Base-by-base conservation (phyloP, 2,797 vertebrate species). In the Phoxinus dragarum region DNA sequence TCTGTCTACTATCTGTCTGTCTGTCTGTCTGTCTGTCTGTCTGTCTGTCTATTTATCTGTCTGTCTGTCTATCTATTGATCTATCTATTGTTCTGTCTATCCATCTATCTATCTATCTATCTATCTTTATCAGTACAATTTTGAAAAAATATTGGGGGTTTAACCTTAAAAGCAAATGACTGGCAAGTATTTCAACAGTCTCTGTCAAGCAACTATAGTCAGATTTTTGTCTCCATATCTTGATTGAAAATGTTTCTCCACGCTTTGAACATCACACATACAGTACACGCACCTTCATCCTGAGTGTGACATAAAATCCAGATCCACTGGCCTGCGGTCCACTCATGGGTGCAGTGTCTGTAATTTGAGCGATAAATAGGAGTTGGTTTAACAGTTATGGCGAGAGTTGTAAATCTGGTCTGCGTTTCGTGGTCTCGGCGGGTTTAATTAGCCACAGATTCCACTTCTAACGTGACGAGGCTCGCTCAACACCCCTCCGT, bases 391-490 rank as follows among this genome's bases (percentile, higher is more conserved):
- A 95, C 94, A 94, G 94, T 93, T 94, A 94, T 93, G 93, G 92
- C 94, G 87, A 89, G 94, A 94, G 94, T 95, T 96, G 94, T 96
- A 96, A 96, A 96, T 95, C 94, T 95, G 93, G 94, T 94, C 93
- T 94, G 94, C 93, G 94, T 95, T 95, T 95, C 92, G 91, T 91
- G 92, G 94, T 95, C 95, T 95, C 95, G 90, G 94, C 94, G 95
- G 95, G 94, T 96, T 95, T 96, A 95, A 95, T 96, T 96, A 95
- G 94, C 95, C 94, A 90, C 92, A 95, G 95, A 94, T 94, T 95
- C 93, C 92, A 93, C 93, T 94, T 94, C 59, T 95, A 94, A 94
- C 95, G 94, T 95, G 94, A 95, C 94, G 94, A 94, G 94, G 93
- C 93, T 93, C 86, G 80, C 89, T 73, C 81, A 78, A 88, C 91